phyloP scores from a whole-genome alignment of 2,797 vertebrate genomes.

The Lemur catta region DNA sequence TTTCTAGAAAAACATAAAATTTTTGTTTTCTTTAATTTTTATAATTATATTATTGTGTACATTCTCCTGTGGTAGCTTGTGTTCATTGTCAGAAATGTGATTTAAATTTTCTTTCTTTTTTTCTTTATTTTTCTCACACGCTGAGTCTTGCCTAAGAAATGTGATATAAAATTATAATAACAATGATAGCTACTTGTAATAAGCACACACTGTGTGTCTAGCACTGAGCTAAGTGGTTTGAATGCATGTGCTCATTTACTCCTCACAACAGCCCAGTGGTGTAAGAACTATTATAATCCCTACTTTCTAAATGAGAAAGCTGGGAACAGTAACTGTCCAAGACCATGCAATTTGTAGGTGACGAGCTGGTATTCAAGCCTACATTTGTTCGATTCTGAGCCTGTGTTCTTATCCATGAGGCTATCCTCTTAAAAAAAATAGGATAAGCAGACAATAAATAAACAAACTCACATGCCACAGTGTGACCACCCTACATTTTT shows the following conservation, averaged over 20 bases:
- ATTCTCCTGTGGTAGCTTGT: not conserved
- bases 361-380: not conserved
- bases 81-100: not conserved
- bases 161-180: conserved; percentile 30
- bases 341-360: not conserved
- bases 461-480: not conserved
- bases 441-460: not conserved
- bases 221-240: not conserved
- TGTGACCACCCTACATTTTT: not conserved
- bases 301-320: not conserved
- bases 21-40: conserved; percentile 11
- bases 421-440: not conserved
- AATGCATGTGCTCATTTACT: not conserved
- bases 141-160: not conserved
- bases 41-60: conserved; percentile 3
- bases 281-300: not conserved
- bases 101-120: not conserved
- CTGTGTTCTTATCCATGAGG: not conserved
- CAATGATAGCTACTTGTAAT: not conserved
- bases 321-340: not conserved
- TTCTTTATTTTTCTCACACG: too few species aligned
- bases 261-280: not conserved
- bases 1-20: not conserved
- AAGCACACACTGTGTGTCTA: not conserved
- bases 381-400: not conserved